These are phyloP conservation scores for Etheostoma perlongum DNA, from an alignment of 2,797 vertebrate species.

Conservation along the genomic window DNA sequence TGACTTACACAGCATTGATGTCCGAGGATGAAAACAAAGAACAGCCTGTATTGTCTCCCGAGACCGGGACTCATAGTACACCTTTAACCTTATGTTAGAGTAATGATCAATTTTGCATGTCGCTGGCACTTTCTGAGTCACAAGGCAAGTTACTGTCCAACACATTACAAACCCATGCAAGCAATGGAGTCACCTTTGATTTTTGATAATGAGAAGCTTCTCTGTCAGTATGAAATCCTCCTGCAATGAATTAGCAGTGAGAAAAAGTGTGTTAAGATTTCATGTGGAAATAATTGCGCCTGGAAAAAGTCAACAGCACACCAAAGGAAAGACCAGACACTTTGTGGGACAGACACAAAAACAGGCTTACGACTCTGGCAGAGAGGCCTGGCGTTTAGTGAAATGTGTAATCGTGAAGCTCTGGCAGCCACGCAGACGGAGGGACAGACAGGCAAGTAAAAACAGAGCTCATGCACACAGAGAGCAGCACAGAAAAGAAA, in stretches of 20 bases:
- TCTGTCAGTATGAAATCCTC: neutral
- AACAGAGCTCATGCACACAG: neutral
- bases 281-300: neutral
- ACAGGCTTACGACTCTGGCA: constrained; percentile 24
- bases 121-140: constrained; percentile 14
- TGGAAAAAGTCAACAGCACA: constrained; percentile 17
- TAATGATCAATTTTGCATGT: neutral
- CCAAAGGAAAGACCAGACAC: constrained; percentile 24
- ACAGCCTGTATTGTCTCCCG: constrained; percentile 1
- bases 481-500: neutral
- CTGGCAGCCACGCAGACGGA: constrained; percentile 24
- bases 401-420: constrained; percentile 27
- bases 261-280: neutral
- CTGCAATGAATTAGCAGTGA: neutral
- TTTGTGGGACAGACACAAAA: constrained; percentile 33
- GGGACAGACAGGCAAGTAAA: constrained; percentile 21
- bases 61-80: too few relatives aligned
- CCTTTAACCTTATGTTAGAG: neutral
- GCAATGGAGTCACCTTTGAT: neutral
- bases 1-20: constrained; percentile 19
- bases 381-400: constrained; percentile 34
- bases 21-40: constrained; percentile 6
- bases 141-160: constrained; percentile 33
- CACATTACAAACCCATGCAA: neutral
- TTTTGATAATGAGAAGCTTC: neutral